Evolutionary conservation across 2,797 vertebrate genomes (phyloP).

Genomic region (Pipistrellus pygmaeus): DNA sequence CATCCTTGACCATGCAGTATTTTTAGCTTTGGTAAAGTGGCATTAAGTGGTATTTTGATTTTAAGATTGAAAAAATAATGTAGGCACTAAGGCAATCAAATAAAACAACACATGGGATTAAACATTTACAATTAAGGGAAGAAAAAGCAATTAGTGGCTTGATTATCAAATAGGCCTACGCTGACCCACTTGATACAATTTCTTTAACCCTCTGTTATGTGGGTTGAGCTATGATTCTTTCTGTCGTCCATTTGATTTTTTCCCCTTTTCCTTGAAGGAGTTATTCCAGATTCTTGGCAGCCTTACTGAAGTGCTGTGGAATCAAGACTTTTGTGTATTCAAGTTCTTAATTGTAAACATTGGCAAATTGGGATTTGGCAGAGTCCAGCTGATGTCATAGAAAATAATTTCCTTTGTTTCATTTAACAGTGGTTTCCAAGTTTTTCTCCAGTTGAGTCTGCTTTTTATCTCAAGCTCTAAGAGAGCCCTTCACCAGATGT

Average conservation of each 20-base stretch:
- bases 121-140: constrained; percentile 52
- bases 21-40: constrained; percentile 28
- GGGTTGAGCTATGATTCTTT: neutral
- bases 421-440: constrained; percentile 71
- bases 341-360: constrained; percentile 68
- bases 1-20: neutral
- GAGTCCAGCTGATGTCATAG: constrained; percentile 70
- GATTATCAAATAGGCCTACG: neutral
- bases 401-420: constrained; percentile 79
- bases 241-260: neutral
- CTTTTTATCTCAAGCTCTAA: constrained; percentile 70
- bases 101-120: constrained; percentile 16
- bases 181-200: constrained; percentile 1
- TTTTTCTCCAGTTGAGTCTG: constrained; percentile 60
- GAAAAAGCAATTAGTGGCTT: constrained; percentile 17
- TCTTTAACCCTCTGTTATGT: constrained; percentile 3
- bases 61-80: constrained; percentile 52
- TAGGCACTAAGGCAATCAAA: constrained; percentile 28
- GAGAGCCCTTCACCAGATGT: constrained; percentile 66
- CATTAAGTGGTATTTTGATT: constrained; percentile 53
- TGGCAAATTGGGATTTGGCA: constrained; percentile 67
- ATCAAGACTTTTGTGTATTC: constrained; percentile 67
- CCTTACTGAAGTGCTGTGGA: constrained; percentile 44
- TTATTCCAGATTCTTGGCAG: constrained; percentile 66
- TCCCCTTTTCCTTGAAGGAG: constrained; percentile 57